phyloP scores from a whole-genome alignment of 2,113 vertebrate genomes.

The Embiotoca jacksoni region DNA sequence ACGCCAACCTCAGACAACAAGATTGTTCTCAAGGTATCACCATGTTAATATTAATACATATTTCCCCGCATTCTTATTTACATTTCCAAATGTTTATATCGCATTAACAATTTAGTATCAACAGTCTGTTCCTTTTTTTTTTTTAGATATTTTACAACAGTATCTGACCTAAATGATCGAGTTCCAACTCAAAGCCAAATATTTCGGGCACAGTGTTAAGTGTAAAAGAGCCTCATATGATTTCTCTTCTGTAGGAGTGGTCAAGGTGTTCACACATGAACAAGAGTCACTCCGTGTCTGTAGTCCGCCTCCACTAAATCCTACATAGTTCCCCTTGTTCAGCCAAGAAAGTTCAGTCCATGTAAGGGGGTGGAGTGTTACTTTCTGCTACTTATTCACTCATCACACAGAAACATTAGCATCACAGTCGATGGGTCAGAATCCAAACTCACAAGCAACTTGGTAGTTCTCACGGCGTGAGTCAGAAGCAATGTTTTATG shows the following conservation, averaged over 20 bases:
- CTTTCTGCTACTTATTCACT: slow-evolving; percentile 60
- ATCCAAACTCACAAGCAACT: slow-evolving; percentile 40
- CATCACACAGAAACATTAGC: slow-evolving; percentile 52
- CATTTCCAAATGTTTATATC: not conserved
- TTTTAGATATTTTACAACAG: no score
- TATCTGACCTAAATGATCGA: not conserved
- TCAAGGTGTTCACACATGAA: slow-evolving; percentile 35
- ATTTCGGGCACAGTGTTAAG: not conserved
- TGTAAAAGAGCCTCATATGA: slow-evolving; percentile 20
- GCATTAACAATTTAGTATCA: not conserved
- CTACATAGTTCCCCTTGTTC: slow-evolving; percentile 41
- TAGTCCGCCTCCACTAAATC: slow-evolving; percentile 35
- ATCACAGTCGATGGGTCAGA: slow-evolving; percentile 51
- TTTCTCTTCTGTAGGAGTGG: slow-evolving; percentile 12
- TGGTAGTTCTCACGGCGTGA: slow-evolving; percentile 40
- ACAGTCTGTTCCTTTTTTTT: not conserved
- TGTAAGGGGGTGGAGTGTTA: slow-evolving; percentile 43
- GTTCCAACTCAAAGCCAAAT: not conserved
- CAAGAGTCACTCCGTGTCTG: slow-evolving; percentile 36
- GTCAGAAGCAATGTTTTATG: slow-evolving; percentile 51
- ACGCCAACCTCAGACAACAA: slow-evolving; percentile 99
- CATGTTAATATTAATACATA: not conserved
- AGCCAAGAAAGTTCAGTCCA: slow-evolving; percentile 56
- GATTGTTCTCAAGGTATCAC: slow-evolving; percentile 96
- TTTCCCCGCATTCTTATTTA: not conserved